These are phyloP conservation scores for Salticus scenicus DNA, from an alignment of 2,888 invertebrate genomes.

Conservation along the genomic window DNA sequence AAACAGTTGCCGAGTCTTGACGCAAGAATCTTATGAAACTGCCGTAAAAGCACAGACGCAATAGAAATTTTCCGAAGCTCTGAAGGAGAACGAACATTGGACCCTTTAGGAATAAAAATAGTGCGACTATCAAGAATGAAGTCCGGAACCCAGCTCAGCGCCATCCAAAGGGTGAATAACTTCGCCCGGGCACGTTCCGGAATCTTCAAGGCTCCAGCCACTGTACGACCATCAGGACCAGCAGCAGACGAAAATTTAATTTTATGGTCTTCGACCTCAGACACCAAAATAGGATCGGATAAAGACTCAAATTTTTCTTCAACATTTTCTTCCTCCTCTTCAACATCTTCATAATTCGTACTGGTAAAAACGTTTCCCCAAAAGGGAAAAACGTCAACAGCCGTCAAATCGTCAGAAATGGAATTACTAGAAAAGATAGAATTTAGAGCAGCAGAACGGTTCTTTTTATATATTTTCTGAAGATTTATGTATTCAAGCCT, in stretches of 20 bases:
- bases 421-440: no score
- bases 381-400: background rate
- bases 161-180: background rate
- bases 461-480: no score
- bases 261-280: background rate
- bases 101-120: no score
- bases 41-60: background rate
- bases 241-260: background rate
- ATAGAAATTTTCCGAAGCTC: background rate
- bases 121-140: background rate
- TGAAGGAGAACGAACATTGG: background rate
- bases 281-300: no score
- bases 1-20: background rate
- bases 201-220: background rate
- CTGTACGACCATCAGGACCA: background rate
- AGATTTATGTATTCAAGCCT: no score
- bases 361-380: background rate
- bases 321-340: background rate
- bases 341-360: background rate
- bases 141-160: background rate
- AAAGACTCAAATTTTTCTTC: no score
- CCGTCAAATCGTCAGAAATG: background rate
- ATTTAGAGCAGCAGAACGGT: no score
- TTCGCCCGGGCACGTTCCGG: background rate
- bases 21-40: conserved; percentile 14